A percentile compares a stretch with the other conserved stretches of the same genome.
Evolutionary conservation across 2,888 invertebrate genomes (phyloP).

Genomic region (Suillia variegata): DNA sequence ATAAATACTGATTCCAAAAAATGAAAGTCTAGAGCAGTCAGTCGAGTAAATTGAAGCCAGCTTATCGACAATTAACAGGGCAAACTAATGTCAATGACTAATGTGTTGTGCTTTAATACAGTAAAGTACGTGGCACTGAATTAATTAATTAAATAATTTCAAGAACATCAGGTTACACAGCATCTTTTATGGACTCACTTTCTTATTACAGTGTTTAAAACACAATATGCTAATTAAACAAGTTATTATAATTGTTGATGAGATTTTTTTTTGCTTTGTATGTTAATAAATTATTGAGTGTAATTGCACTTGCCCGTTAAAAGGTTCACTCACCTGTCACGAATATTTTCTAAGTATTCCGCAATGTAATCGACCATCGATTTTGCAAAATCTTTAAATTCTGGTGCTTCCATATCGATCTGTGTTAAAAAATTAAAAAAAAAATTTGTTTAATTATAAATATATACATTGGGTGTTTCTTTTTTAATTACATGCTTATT

Average conservation of each 20-base stretch:
- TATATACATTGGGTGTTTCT: neutral
- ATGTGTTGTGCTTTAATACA: neutral
- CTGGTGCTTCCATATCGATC: slow-evolving; percentile 76
- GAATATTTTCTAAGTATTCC: slow-evolving; percentile 90
- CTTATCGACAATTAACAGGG: neutral
- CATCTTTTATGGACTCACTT: neutral
- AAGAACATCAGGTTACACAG: neutral
- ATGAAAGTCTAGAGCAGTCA: neutral
- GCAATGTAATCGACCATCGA: slow-evolving; percentile 95
- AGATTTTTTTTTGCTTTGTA: too few relatives aligned
- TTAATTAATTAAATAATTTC: neutral
- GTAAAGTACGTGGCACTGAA: too few relatives aligned
- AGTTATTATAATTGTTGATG: too few relatives aligned
- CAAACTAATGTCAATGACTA: neutral
- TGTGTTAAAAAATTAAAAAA: slow-evolving; percentile 27
- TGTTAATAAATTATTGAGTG: too few relatives aligned
- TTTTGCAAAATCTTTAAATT: slow-evolving; percentile 86
- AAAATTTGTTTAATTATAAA: neutral
- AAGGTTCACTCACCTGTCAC: slow-evolving; percentile 73
- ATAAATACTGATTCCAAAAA: neutral
- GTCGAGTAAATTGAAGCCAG: neutral
- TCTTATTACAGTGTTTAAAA: neutral
- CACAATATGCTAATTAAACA: neutral
- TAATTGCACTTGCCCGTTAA: neutral
- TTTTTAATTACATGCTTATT: neutral